These are phyloP conservation scores for Pipistrellus pygmaeus DNA, from an alignment of 2,797 vertebrate genomes.

Conservation along the genomic window DNA sequence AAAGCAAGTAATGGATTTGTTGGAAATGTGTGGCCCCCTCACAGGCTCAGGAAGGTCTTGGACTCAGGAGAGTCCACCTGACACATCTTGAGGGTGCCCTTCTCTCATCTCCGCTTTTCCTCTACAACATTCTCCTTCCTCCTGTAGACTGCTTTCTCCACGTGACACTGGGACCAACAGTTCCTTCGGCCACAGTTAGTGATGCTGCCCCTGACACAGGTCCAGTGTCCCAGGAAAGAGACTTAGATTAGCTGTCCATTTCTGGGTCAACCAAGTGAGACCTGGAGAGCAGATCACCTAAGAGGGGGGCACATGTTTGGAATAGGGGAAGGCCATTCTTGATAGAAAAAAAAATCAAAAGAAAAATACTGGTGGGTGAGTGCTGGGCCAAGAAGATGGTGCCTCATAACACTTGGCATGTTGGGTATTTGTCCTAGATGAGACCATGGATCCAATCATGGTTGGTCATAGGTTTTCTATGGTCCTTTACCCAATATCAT, in stretches of 20 bases:
- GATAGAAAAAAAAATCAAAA: background rate
- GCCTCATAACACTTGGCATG: accelerated
- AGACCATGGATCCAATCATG: background rate
- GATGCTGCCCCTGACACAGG: accelerated
- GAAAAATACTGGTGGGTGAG: background rate
- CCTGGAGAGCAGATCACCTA: too few relatives aligned
- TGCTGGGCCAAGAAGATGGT: too few relatives aligned
- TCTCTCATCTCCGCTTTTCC: background rate
- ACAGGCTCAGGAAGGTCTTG: background rate
- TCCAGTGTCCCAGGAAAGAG: background rate
- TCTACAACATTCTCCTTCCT: background rate
- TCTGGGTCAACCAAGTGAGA: background rate
- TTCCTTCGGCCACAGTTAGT: background rate
- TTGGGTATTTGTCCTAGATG: background rate
- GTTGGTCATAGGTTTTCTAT: background rate
- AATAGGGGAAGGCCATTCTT: background rate
- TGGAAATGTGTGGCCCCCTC: background rate
- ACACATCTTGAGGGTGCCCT: too few relatives aligned
- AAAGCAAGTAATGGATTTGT: background rate
- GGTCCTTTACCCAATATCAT: background rate
- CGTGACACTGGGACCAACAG: accelerated
- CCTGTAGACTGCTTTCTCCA: background rate
- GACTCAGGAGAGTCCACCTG: background rate
- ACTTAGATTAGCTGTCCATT: background rate
- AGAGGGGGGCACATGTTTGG: background rate